Evolutionary conservation across 2,797 vertebrate genomes (phyloP).

Genomic region (Oceanodroma leucorhoa): DNA sequence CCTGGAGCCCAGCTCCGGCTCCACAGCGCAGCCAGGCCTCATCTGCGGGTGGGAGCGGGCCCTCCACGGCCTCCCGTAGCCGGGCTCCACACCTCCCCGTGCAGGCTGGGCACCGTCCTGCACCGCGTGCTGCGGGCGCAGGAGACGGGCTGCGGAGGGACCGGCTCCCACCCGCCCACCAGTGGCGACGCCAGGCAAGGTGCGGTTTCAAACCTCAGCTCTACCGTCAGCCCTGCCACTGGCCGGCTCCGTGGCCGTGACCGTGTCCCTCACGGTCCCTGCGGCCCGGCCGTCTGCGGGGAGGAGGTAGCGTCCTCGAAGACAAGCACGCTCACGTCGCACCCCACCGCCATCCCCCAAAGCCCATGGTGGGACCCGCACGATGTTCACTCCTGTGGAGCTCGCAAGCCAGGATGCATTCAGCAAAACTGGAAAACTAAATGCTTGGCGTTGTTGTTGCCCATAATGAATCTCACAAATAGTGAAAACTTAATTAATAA

Average conservation of each 20-base stretch:
- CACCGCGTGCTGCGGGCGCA: rapidly evolving
- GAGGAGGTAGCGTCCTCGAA: rapidly evolving
- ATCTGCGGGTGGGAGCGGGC: rapidly evolving
- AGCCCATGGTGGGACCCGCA: rapidly evolving
- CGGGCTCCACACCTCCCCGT: rapidly evolving
- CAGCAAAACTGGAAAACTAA: background rate
- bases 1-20: background rate
- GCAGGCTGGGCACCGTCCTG: background rate
- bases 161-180: background rate
- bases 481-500: constrained; percentile 19
- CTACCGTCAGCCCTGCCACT: background rate
- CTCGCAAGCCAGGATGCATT: background rate
- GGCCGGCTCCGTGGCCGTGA: background rate
- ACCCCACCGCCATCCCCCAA: rapidly evolving
- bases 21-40: too few species aligned
- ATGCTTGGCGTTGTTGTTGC: background rate
- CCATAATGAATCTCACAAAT: background rate
- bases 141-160: background rate
- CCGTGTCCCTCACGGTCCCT: rapidly evolving
- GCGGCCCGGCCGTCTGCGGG: rapidly evolving
- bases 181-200: rapidly evolving
- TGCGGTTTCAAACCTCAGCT: background rate
- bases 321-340: background rate
- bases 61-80: background rate
- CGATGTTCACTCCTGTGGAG: rapidly evolving